A percentile compares a stretch with the other conserved stretches of the same genome.
Conservation (phyloP, 37 sponge, comb jelly and placozoan genomes). For the Spongilla lacustris region DNA sequence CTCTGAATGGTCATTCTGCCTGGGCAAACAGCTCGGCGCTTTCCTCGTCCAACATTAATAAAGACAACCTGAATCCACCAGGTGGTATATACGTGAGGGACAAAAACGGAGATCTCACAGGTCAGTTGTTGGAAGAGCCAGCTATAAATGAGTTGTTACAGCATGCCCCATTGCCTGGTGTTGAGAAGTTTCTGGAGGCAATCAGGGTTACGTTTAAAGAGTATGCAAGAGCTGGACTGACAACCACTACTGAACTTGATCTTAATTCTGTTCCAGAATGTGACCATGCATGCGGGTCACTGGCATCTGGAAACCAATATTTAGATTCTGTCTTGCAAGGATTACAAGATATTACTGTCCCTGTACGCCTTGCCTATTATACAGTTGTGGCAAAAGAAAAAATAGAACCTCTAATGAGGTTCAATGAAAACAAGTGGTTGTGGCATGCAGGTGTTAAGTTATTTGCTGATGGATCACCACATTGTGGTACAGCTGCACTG, state of each 20-base stretch:
- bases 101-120: conserved; percentile 45
- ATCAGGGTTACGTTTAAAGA: conserved; percentile 3
- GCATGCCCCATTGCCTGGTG: too few species aligned
- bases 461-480: conserved; percentile 64
- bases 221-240: conserved; percentile 51
- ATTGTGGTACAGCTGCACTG: conserved; percentile 48
- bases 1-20: conserved; percentile 28
- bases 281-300: too few species aligned
- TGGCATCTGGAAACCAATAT: background rate
- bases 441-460: conserved; percentile 19
- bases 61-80: background rate
- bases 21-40: conserved; percentile 55
- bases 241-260: conserved; percentile 65
- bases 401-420: too few species aligned
- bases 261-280: background rate
- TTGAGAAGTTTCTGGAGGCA: background rate
- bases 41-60: conserved; percentile 24
- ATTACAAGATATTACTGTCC: background rate
- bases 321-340: background rate
- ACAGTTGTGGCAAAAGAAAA: background rate
- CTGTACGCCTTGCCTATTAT: background rate
- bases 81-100: conserved; percentile 38
- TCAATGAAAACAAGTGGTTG: background rate
- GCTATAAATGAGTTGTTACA: background rate
- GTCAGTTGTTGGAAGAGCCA: conserved; percentile 36